These are phyloP conservation scores for Echinometra lucunter DNA, from an alignment of 53 echinoderm and acorn worm genomes.

Conservation along the genomic window DNA sequence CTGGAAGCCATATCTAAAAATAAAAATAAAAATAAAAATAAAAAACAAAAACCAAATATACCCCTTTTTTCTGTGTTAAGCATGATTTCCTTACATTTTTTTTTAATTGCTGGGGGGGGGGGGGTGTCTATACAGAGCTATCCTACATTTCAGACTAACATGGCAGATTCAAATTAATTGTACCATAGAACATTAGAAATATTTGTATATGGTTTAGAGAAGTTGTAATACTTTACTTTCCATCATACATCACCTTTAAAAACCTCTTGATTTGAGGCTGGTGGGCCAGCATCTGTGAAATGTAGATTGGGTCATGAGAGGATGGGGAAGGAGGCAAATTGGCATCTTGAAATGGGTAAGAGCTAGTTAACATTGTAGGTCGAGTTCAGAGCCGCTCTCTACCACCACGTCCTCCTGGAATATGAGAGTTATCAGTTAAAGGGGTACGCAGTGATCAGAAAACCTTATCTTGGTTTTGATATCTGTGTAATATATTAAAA, in stretches of 20 bases:
- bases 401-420: background rate
- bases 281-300: background rate
- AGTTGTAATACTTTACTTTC: no score
- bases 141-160: no score
- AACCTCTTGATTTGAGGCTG: background rate
- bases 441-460: background rate
- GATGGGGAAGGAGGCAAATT: background rate
- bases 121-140: no score
- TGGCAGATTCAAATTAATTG: background rate
- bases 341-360: background rate
- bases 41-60: no score
- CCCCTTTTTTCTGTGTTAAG: no score
- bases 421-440: background rate
- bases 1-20: background rate
- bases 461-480: background rate
- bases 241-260: background rate
- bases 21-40: no score
- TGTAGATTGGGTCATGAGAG: background rate
- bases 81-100: no score
- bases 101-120: no score
- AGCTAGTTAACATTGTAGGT: conserved; percentile 6
- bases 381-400: background rate
- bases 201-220: background rate
- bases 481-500: no score
- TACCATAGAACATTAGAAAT: background rate